Evolutionary conservation across 2,113 vertebrate species (phyloP), one percentile per base, ranked within the genome.

Genomic region (Nymphicus hollandicus): DNA sequence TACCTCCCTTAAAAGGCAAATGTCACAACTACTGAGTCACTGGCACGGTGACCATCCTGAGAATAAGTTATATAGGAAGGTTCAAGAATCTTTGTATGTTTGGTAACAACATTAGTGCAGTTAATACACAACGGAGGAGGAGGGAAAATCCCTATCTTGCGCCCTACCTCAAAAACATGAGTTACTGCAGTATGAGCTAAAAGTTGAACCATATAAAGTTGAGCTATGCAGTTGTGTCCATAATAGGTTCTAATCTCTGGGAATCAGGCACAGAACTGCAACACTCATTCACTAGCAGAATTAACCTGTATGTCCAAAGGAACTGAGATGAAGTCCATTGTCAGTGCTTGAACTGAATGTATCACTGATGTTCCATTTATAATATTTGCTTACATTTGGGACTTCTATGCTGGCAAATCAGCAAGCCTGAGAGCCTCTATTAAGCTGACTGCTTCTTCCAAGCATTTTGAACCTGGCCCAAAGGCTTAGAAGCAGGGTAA

Each of bases 241-340:
- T 15, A 24, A 66, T 23, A 74, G 4, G 0, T 25, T 86, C 56
- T n/a, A 41, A 19, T n/a, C 25, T 82, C 29, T 79, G 61, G 27
- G 22, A 86, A 37, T 8, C 6, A 29, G 39, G 2, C 6, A 35
- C 19, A 81, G 50, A 88, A 43, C 17, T 27, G 23, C 49, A 88
- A 29, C 4, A 13, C 2, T 52, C 27, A n/a, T 66, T 84, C 41
- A 33, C 35, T 11, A 63, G 7, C 16, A 80, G 31, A 72, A 69
- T 44, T 86, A 64, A 64, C 7, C 35, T 0, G 1, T 29, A 13
- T 14, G 6, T 55, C 11, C 0, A 1, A 11, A 73, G 19, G 46
- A 95, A 79, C 10, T 15, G 33, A 74, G 15, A 71, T 11, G 4
- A 71, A 88, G 9, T 12, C 27, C 8, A 17, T 6, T 3, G 10